Base-by-base conservation (phyloP, 2,797 vertebrate genomes). In the Lepilemur septentrionalis region DNA sequence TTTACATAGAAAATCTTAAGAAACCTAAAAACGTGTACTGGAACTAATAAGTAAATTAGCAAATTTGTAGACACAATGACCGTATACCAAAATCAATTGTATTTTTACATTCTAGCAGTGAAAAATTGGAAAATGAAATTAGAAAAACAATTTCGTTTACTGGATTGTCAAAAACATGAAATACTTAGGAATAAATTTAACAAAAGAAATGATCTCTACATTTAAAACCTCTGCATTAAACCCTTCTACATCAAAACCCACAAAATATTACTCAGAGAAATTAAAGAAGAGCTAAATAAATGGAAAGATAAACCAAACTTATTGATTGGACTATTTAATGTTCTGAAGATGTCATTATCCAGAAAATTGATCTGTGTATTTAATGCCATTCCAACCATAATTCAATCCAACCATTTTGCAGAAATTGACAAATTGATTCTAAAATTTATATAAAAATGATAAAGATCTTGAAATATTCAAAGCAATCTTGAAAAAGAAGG, bases 141-240 rank as follows among this genome's bases (percentile, higher is more conserved):
- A 84, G 41, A 79, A 93, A 93, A 95, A 70, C 57, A 93, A 72
- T 96, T 87, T 95, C 76, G 80, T 87, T 92, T 78, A 95, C 28
- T 92, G 17, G 32, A 73, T 86, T 83, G 92, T 93, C 83, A 93
- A 91, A 94, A 95, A 17, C 61, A 95, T 76, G 55, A 94, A 91
- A 85, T 94, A 48, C 50, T 32, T 78, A 94, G 67, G 35, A 94
- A 91, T 57, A 93, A 85, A 94, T 85, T 93, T 81, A 91, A 91
- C 72, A 94, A 85, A 88, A 83, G 76, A 38, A 7, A 52, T 78
- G 35, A 50, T 18, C 76, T 75, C 28, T 89, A 75, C 43, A 50
- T 76, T 65, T 89, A 79, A 78, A 94, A 61, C 43, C 28, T 52
- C 43, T 90, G 41, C 22, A 70, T 50, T 28, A 78, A 63, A 78